These are phyloP conservation scores for Popillia japonica DNA, from an alignment of 1,140 invertebrate species.

Conservation along the genomic window DNA sequence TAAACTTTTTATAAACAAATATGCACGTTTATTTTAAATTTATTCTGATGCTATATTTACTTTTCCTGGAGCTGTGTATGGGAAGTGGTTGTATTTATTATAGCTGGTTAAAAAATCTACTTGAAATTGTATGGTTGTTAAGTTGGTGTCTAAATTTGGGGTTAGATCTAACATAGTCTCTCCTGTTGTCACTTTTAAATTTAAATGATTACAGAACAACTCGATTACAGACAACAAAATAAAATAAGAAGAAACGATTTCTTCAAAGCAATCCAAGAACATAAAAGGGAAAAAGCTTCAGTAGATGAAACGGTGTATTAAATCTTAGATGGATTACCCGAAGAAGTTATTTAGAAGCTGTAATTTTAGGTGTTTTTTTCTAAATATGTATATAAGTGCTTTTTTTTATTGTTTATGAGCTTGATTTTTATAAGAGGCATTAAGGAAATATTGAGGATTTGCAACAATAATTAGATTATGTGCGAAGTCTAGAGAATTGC, in stretches of 20 bases:
- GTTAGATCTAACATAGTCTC: too few species aligned
- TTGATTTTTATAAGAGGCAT: background rate
- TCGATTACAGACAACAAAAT: slow-evolving; percentile 3
- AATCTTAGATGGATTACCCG: background rate
- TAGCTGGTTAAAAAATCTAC: too few species aligned
- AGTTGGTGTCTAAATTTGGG: too few species aligned
- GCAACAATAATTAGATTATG: background rate
- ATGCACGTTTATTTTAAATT: too few species aligned
- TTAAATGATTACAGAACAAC: slow-evolving; percentile 16
- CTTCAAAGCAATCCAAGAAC: slow-evolving; percentile 11
- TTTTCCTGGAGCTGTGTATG: too few species aligned
- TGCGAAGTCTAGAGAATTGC: slow-evolving; percentile 46
- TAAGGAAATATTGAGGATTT: background rate
- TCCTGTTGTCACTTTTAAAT: too few species aligned
- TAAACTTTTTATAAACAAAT: too few species aligned
- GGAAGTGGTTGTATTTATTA: too few species aligned
- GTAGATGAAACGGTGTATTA: background rate
- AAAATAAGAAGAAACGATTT: slow-evolving; percentile 18
- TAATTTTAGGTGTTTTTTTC: background rate
- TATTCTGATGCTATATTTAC: too few species aligned
- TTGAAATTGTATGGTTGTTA: too few species aligned
- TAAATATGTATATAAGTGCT: background rate
- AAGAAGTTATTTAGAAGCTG: slow-evolving; percentile 32
- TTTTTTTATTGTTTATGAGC: background rate
- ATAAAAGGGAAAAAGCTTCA: background rate